Base-by-base conservation (phyloP, 2,888 invertebrate species). In the Phengaris arion region DNA sequence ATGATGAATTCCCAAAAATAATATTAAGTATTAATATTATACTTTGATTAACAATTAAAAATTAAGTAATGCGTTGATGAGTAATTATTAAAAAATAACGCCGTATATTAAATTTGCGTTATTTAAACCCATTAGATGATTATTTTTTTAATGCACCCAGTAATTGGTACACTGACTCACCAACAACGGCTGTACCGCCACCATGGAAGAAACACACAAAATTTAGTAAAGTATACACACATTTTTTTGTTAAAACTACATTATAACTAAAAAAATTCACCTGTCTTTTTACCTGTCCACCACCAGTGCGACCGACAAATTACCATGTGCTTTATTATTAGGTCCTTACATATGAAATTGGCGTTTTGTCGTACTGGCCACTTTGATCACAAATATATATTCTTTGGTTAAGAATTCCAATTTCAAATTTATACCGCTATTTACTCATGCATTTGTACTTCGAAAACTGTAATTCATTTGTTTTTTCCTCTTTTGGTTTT, bases 201-300 rank as follows among this genome's bases (percentile, higher is more conserved):
- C 92, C 93, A 93, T 93, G 93, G 88, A 93, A 92, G 86, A 92
- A 89, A 92, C 82, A 89, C 88, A 79, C 81, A 74, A 76, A 72
- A 74, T 76, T 76, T 73, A 70, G 59, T 74, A 22, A 10, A 64
- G 35, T 45, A 35, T 12, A 64, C 12, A 45, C 35, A 64, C 35
- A 64, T 12, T 64, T 64, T 64, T 35, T 64, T 12, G 35, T 64
- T 45, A 64, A 35, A 35, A 35, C 12, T 12, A 52, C 1, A 9
- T 52, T 9, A 52, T 1, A 10, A 22, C 10, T 35, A 64, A 64
- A 64, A 45, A 3, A 64, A 10, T 64, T 59, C 72, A 72, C 22
- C 57, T 48, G 15, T 46, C 12, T 4, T 35, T 35, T 64, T 35
- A 64, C 64, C 64, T 35, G 64, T 64, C 64, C 64, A 64, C 64